Conservation (phyloP, 35 echinoderm and acorn worm genomes). For the Anneissia japonica region DNA sequence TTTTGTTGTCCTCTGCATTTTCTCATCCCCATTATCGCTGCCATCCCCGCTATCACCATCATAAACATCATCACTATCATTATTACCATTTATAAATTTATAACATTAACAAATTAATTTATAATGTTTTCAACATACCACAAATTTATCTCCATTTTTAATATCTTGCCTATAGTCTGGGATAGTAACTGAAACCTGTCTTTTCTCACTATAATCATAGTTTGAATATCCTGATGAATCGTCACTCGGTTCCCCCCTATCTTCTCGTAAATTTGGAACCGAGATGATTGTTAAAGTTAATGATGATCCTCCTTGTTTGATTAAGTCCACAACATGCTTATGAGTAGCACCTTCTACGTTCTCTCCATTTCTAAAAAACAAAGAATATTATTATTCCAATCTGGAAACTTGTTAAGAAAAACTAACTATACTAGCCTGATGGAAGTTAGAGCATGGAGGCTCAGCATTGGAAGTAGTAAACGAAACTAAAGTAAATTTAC, state of each 20-base stretch:
- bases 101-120: no score
- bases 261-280: conserved; percentile 87
- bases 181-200: conserved; percentile 78
- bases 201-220: conserved; percentile 91
- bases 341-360: conserved; percentile 97
- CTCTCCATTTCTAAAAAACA: conserved; percentile 60
- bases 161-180: conserved; percentile 81
- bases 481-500: no score
- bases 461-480: no score
- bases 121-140: no score
- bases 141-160: conserved; percentile 78
- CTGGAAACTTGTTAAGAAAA: no score
- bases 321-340: conserved; percentile 91
- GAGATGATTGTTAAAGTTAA: conserved; percentile 95
- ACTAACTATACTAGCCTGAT: no score
- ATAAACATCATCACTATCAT: no score
- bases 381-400: conserved; percentile 21
- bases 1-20: no score
- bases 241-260: conserved; percentile 71
- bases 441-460: no score
- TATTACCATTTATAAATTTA: no score
- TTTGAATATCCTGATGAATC: conserved; percentile 95
- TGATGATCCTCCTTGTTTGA: conserved; percentile 84
- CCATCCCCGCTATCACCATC: no score
- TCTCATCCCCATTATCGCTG: no score